Conservation (phyloP, 1,140 invertebrate species). For the Diprion similis region DNA sequence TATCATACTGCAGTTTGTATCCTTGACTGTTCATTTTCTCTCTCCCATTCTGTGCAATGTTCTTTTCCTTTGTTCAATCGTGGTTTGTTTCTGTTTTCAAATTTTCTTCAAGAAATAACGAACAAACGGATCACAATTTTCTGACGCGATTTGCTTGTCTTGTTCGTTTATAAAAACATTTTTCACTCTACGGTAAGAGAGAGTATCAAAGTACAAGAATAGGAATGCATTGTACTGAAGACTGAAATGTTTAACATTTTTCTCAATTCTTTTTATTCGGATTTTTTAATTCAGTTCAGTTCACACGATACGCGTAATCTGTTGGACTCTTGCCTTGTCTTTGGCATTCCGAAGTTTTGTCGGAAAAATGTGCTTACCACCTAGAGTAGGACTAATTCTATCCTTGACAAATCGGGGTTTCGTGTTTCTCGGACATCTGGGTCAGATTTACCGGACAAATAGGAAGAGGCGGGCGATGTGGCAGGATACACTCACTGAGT, state of each 20-base stretch:
- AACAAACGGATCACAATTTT: too few species aligned
- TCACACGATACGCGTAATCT: too few species aligned
- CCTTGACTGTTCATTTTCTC: background rate
- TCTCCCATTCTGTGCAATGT: background rate
- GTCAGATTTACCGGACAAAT: conserved; percentile 27
- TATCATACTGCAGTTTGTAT: background rate
- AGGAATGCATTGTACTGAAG: background rate
- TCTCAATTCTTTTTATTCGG: too few species aligned
- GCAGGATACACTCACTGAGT: background rate
- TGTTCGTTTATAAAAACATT: too few species aligned
- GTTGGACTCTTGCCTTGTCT: background rate
- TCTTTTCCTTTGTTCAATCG: background rate
- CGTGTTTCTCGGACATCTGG: conserved; percentile 29
- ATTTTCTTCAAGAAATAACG: background rate
- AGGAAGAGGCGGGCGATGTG: background rate
- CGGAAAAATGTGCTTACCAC: background rate
- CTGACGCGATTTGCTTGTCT: too few species aligned
- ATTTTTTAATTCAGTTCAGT: too few species aligned
- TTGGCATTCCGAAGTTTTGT: background rate
- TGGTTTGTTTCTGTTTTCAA: background rate
- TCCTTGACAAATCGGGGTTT: conserved; percentile 19
- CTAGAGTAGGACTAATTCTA: background rate
- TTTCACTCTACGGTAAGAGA: too few species aligned
- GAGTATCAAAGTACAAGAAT: too few species aligned
- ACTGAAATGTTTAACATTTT: background rate